Evolutionary conservation across 2,888 invertebrate genomes (phyloP).

Genomic region (Nezara viridula): DNA sequence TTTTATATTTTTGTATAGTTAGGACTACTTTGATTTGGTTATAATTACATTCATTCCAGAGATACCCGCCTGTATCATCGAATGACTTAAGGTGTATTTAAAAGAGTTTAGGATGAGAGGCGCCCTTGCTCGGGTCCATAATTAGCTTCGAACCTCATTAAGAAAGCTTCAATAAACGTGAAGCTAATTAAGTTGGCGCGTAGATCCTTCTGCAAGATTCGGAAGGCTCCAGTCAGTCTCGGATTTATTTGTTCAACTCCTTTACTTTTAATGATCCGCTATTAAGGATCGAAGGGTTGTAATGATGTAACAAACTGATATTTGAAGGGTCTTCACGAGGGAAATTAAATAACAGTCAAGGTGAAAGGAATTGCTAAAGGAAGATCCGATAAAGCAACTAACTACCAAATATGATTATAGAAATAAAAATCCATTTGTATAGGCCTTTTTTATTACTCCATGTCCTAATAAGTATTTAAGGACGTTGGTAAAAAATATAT

Average conservation of each 20-base stretch:
- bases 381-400: too few relatives aligned
- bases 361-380: too few relatives aligned
- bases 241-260: background rate
- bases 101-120: background rate
- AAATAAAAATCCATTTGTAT: too few relatives aligned
- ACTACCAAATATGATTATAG: too few relatives aligned
- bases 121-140: background rate
- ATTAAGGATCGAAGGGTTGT: background rate
- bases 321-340: background rate
- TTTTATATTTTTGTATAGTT: too few relatives aligned
- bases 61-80: too few relatives aligned
- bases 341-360: too few relatives aligned
- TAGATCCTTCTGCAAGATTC: background rate
- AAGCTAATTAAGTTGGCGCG: background rate
- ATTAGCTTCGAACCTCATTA: background rate
- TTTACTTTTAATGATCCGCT: background rate
- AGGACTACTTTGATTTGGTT: too few relatives aligned
- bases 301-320: background rate
- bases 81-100: background rate
- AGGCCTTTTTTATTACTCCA: too few relatives aligned
- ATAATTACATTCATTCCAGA: too few relatives aligned
- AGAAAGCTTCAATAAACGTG: background rate
- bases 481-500: too few relatives aligned
- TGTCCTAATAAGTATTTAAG: too few relatives aligned
- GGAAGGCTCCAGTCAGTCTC: background rate